Evolutionary conservation across 2,888 invertebrate species (phyloP).

Genomic region (Cyclophora albipunctata): DNA sequence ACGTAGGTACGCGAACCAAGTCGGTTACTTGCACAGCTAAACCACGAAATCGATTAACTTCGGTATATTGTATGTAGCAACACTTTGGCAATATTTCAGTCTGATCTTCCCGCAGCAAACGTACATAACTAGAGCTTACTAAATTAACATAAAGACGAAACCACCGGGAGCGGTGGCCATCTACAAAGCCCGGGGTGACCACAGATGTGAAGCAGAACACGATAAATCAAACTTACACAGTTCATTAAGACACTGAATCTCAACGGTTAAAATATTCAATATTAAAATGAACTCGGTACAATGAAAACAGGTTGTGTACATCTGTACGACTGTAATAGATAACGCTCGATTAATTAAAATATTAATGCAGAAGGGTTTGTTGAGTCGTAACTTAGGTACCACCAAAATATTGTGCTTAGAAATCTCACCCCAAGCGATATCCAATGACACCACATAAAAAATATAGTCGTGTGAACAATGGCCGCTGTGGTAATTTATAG

Average conservation of each 20-base stretch:
- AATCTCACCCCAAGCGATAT: constrained; percentile 20
- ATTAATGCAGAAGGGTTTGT: constrained; percentile 12
- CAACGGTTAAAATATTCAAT: constrained; percentile 3
- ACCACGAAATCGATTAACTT: too few species aligned
- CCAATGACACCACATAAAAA: constrained; percentile 23
- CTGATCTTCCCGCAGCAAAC: too few species aligned
- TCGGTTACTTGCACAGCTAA: too few species aligned
- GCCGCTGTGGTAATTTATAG: constrained; percentile 38
- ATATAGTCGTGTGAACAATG: constrained; percentile 33
- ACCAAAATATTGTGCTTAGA: constrained; percentile 24
- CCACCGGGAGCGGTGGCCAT: too few species aligned
- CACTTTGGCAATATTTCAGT: too few species aligned
- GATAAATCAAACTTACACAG: constrained; percentile 1
- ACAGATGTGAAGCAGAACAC: too few species aligned
- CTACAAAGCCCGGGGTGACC: too few species aligned
- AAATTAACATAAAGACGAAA: too few species aligned
- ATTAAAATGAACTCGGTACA: constrained; percentile 2
- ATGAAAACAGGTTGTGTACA: constrained; percentile 10
- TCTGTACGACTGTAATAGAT: constrained; percentile 9
- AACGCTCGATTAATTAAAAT: constrained; percentile 17
- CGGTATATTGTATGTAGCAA: too few species aligned
- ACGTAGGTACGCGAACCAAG: too few species aligned
- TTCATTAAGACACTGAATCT: constrained; percentile 4
- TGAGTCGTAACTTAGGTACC: constrained; percentile 2
- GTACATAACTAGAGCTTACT: too few species aligned